Base-by-base conservation (phyloP, 2,797 vertebrate genomes). In the Sebastes minor region DNA sequence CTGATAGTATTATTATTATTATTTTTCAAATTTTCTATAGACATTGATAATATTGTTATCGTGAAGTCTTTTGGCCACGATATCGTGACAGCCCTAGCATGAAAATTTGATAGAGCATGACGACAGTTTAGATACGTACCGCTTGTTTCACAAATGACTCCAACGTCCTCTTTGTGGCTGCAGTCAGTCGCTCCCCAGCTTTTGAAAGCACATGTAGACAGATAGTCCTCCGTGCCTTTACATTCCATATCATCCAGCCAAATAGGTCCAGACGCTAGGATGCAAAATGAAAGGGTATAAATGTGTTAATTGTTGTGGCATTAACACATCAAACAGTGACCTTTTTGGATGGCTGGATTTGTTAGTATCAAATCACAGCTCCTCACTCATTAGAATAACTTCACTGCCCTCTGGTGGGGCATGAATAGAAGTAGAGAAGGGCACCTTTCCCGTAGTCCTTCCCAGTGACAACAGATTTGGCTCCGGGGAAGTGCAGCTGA, bases 171-270 rank as follows among this genome's bases (percentile, higher is more conserved):
- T 67, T 94, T 93, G 83, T 96, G 95, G 14, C 77, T 74, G 81
- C 95, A 96, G 91, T 96, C 96, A 16, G 78, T 92, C 13, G 88
- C 3, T 32, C 88, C 95, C 95, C 95, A 96, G 62, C 66, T 79
- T 86, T 85, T 90, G 49, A 94, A 94, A 5, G 0, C 13, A 79
- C 96, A 96, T 1, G 69, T 67, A 11, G 88, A 74, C 61, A 96
- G 90, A 46, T 80, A 72, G 0, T 32, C 89, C 84, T 96, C 96
- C 6, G 89, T 91, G 56, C 95, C 95, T 25, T 83, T 74, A 79
- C 96, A 96, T 1, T n/a, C 56, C 6, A 95, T 8, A 0, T 95
- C 94, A 88, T 96, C 95, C 23, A 96, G 81, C 95, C 95, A 96
- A 80, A 96, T 92, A 2, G 73, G 90, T 67, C 94, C 94, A 76